Conservation (phyloP, 2,888 invertebrate genomes). For the Pseudolycoriella hygida region DNA sequence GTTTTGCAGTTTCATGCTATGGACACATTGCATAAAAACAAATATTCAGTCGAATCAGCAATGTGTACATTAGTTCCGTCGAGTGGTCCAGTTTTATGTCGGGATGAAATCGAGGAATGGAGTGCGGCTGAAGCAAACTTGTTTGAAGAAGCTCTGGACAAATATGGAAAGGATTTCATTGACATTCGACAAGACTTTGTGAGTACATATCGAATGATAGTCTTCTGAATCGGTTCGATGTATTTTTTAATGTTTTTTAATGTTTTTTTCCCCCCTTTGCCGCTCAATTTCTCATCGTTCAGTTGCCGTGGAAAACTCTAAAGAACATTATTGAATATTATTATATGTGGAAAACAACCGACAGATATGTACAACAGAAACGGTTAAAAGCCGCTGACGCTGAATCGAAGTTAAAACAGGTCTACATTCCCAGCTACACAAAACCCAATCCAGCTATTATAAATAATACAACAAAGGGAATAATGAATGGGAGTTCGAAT, state of each 20-base stretch:
- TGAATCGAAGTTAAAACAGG: slow-evolving; percentile 96
- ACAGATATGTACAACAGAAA: slow-evolving; percentile 97
- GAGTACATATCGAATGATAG: slow-evolving; percentile 28
- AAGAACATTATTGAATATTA: slow-evolving; percentile 99
- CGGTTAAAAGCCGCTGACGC: slow-evolving; percentile 95
- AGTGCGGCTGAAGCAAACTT: slow-evolving; percentile 97
- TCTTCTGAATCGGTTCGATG: too few relatives aligned
- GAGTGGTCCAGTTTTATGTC: slow-evolving; percentile 87
- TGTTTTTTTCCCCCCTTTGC: too few relatives aligned
- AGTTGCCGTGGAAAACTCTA: slow-evolving; percentile 95
- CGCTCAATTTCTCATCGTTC: slow-evolving; percentile 16
- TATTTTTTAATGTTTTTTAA: too few relatives aligned
- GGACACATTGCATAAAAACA: slow-evolving; percentile 87
- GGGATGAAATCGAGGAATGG: slow-evolving; percentile 99
- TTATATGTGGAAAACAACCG: slow-evolving; percentile 99
- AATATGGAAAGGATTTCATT: slow-evolving; percentile 97
- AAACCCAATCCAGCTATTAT: slow-evolving; percentile 75
- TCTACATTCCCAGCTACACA: slow-evolving; percentile 97
- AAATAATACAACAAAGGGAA: slow-evolving; percentile 38
- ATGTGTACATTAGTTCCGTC: slow-evolving; percentile 86
- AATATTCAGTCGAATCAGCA: slow-evolving; percentile 80
- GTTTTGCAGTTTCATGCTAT: slow-evolving; percentile 79
- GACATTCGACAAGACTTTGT: slow-evolving; percentile 97
- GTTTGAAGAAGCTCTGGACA: slow-evolving; percentile 96
- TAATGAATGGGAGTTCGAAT: slow-evolving; percentile 63